Conservation (phyloP, 2,888 invertebrate species). For the Drosophila meridiana region DNA sequence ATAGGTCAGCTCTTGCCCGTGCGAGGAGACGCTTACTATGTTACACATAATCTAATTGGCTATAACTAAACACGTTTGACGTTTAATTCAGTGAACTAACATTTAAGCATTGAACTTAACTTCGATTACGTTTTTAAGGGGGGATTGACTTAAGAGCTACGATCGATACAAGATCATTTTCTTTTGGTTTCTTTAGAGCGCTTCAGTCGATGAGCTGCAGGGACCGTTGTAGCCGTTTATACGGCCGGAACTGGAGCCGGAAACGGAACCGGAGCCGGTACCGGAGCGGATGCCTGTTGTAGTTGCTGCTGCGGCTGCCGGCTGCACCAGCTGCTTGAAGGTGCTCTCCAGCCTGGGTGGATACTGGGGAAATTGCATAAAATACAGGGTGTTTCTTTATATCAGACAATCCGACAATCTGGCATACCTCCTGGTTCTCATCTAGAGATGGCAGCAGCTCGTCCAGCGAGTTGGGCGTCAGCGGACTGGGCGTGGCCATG, state of each 20-base stretch:
- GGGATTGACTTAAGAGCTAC: constrained; percentile 18
- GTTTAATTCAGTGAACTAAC: constrained; percentile 61
- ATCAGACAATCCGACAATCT: too few relatives aligned
- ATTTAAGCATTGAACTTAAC: constrained; percentile 50
- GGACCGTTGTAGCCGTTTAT: constrained; percentile 83
- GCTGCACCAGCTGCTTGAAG: constrained; percentile 69
- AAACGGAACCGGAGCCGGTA: neutral
- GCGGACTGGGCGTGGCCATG: constrained; percentile 89
- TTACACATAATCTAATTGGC: constrained; percentile 75
- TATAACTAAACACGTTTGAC: constrained; percentile 76
- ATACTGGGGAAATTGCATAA: constrained; percentile 55
- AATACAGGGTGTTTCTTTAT: too few relatives aligned
- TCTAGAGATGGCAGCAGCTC: constrained; percentile 92
- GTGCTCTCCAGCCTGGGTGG: constrained; percentile 68
- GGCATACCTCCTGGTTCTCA: constrained; percentile 90
- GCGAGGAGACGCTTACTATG: constrained; percentile 64
- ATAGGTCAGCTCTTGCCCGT: constrained; percentile 34
- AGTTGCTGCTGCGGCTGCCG: constrained; percentile 22
- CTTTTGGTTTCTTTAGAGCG: constrained; percentile 77
- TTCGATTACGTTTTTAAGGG: constrained; percentile 15
- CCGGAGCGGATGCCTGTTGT: constrained; percentile 15
- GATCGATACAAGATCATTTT: constrained; percentile 1
- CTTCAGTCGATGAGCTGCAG: constrained; percentile 87
- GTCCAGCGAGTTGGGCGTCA: constrained; percentile 93
- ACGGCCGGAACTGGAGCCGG: constrained; percentile 14